Conservation (phyloP, 1,140 invertebrate species). For the Euura saliciscinereae region DNA sequence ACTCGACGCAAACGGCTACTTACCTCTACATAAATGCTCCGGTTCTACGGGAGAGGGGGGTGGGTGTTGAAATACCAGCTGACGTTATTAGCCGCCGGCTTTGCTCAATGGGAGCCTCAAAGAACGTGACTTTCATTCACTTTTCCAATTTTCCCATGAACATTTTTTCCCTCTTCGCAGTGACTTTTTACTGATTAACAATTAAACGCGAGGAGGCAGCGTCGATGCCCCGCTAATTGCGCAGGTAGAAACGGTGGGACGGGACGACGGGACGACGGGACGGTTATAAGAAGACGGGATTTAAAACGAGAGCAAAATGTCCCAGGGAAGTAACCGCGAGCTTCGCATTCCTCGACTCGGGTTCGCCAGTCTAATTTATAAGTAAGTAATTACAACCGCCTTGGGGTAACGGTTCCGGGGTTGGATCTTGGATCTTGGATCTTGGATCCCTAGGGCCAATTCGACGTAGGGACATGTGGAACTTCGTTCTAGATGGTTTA, state of each 20-base stretch:
- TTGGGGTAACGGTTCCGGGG: not conserved
- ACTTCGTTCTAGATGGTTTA: not conserved
- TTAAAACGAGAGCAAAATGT: slow-evolving; percentile 7
- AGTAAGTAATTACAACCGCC: slow-evolving; percentile 3
- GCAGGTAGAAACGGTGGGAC: not conserved
- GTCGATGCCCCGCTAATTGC: slow-evolving; percentile 1
- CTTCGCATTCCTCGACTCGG: not conserved
- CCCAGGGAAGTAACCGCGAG: not conserved
- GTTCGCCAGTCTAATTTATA: not conserved
- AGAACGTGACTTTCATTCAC: too few relatives aligned
- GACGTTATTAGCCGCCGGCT: too few relatives aligned
- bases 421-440: not conserved
- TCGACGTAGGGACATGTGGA: not conserved
- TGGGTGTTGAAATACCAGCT: too few relatives aligned
- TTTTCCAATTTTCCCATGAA: not conserved
- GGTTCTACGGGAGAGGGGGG: too few relatives aligned
- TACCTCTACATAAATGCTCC: too few relatives aligned
- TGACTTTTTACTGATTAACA: too few relatives aligned
- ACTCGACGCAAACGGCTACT: too few relatives aligned
- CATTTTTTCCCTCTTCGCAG: not conserved
- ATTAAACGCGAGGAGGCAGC: not conserved
- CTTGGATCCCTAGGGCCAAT: not conserved
- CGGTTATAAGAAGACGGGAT: not conserved
- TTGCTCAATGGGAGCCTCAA: too few relatives aligned
- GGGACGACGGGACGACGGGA: not conserved